Conservation (phyloP, 2,888 invertebrate genomes). For the Nephrotoma guestfalica region DNA sequence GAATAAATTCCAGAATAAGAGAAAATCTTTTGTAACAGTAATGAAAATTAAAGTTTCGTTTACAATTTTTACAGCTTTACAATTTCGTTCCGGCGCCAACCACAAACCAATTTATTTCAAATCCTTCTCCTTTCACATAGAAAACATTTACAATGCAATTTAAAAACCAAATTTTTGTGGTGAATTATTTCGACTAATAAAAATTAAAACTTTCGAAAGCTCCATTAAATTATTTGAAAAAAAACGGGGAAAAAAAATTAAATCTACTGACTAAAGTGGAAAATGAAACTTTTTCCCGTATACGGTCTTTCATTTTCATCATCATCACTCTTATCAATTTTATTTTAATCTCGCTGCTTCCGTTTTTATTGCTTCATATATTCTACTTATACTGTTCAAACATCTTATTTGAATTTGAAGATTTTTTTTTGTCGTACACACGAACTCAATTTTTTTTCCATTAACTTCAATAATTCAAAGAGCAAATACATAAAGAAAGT, state of each 20-base stretch:
- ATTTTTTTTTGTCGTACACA: not conserved
- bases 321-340: not conserved
- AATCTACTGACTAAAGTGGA: not conserved
- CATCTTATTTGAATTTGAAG: not conserved
- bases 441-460: not conserved
- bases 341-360: not conserved
- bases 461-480: not conserved
- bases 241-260: not conserved
- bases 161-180: not conserved
- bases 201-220: not conserved
- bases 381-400: not conserved
- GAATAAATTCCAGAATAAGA: too few species aligned
- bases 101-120: too few species aligned
- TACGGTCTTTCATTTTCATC: not conserved
- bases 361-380: not conserved
- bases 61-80: too few species aligned
- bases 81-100: too few species aligned
- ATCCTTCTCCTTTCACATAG: too few species aligned
- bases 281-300: not conserved
- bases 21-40: too few species aligned
- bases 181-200: not conserved
- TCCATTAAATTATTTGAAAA: not conserved
- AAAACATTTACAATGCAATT: not conserved
- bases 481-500: not conserved
- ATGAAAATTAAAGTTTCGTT: too few species aligned